Base-by-base conservation (phyloP, 2,113 vertebrate genomes). In the Rana temporaria region DNA sequence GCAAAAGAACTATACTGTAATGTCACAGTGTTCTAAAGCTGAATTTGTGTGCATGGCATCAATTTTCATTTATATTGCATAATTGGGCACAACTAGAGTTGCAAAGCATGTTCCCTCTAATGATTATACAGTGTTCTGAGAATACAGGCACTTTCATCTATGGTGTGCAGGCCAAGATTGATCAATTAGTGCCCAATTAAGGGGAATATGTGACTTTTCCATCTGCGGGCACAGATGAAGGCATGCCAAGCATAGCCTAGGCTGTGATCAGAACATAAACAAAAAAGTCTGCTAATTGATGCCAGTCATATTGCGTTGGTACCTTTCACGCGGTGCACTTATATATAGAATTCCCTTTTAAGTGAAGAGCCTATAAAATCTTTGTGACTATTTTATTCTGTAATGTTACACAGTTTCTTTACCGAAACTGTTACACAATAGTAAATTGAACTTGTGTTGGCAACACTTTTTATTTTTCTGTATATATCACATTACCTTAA, bases 131-230 rank as follows among this genome's bases (percentile, higher is more conserved):
- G 22, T 66, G 63, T n/a, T 22, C 18, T 65, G 64, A 56, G 48
- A 67, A 79, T 38, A 68, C 55, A 60, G 34, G 32, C 19, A 7
- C 55, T 62, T 57, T 52, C 52, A 68, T 68, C 56, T 34, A 70
- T 19, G 5, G 56, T 48, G 65, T 73, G 56, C 66, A 62, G n/a
- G 67, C 34, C 56, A 62, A 52, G 78, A 80, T 79, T 18, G 32
- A 69, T 80, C 78, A 80, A 60, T 70, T 80, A 42, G 56, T 60
- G n/a, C 11, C 65, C 38, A 80, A 69, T 70, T 80, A 69, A 19
- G 16, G 11, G 26, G 32, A 70, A 57, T 70, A 48, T 38, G 78
- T 59, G 64, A 70, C 65, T 70, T 70, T 79, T 79, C 65, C 56
- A 32, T 70, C 56, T 70, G 48, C n/a, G 20, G 53, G 30, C 53